Base-by-base conservation (phyloP, 2,113 vertebrate genomes). In the Sylvietta virens region DNA sequence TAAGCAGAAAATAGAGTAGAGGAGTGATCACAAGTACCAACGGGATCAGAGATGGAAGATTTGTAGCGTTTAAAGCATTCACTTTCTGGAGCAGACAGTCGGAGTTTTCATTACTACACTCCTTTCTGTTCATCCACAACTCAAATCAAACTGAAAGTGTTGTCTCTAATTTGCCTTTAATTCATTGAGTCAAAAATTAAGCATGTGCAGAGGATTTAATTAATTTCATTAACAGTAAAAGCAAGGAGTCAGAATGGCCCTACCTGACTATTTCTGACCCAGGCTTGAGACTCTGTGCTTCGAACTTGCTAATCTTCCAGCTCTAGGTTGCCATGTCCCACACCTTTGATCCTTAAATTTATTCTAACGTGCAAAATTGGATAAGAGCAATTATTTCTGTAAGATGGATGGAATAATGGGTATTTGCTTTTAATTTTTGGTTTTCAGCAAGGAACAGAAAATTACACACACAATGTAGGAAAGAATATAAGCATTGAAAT, bases 41-140 rank as follows among this genome's bases (percentile, higher is more conserved):
- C 0, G 6, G 4, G 7, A 58, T 27, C 30, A 57, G 15, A 15
- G 13, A 17, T 0, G 1, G 30, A 69, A 78, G 14, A 47, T 22
- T 23, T 8, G 9, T 19, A 48, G 28, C 7, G 33, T 69, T 47
- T 56, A 60, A 26, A 65, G 7, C 9, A 45, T 19, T 26, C 9
- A 26, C 3, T 6, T 67, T 58, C 50, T 60, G 33, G 30, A 69
- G 17, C 16, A 0, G 3, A 21, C 10, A 33, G 14, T 26, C 4
- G 1, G 16, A 71, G 9, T 77, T 65, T 45, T 78, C 22, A 30
- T 81, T 94, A 51, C 35, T 61, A 37, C 21, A 3, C 13, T 69
- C 10, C 21, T 48, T 81, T 81, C 50, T 47, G 4, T 56, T 86
- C n/a, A 65, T 10, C 28, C 1, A 0, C 27, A 69, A 24, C 33